phyloP scores from a whole-genome alignment of 2,113 vertebrate species.

The Cavia porcellus region DNA sequence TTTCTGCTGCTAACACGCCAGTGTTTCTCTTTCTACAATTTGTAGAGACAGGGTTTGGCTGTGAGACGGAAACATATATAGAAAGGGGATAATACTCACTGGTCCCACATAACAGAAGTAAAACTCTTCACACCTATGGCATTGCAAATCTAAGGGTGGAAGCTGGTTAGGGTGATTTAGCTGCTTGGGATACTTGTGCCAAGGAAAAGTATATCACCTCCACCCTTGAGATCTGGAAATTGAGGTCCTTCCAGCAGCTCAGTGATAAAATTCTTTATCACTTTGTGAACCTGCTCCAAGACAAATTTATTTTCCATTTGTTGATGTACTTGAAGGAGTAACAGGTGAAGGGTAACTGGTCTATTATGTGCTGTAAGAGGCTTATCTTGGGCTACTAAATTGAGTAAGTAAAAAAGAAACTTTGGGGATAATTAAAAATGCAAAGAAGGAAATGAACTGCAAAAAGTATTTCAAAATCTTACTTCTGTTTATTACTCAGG shows the following conservation, averaged over 20 bases:
- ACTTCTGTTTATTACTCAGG: slow-evolving; percentile 43
- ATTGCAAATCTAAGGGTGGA: neutral
- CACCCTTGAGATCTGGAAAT: rapidly evolving
- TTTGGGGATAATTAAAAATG: slow-evolving; percentile 39
- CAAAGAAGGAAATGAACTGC: neutral
- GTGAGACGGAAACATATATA: neutral
- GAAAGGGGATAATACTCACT: neutral
- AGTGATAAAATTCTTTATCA: slow-evolving; percentile 7
- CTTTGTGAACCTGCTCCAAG: neutral
- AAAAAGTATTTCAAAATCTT: slow-evolving; percentile 41
- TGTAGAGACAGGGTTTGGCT: neutral
- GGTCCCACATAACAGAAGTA: neutral
- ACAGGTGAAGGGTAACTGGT: slow-evolving; percentile 41
- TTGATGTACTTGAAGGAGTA: slow-evolving; percentile 33
- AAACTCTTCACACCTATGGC: neutral
- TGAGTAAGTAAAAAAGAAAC: slow-evolving; percentile 48
- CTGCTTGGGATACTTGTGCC: neutral
- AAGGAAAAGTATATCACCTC: neutral
- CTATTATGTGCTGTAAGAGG: neutral
- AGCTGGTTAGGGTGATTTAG: neutral
- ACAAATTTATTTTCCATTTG: slow-evolving; percentile 47
- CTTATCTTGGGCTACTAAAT: slow-evolving; percentile 27
- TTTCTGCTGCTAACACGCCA: neutral
- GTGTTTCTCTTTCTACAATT: neutral
- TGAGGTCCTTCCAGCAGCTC: neutral